These are phyloP conservation scores for Alectoris magna DNA, from an alignment of 2,797 vertebrate genomes.

Conservation along the genomic window DNA sequence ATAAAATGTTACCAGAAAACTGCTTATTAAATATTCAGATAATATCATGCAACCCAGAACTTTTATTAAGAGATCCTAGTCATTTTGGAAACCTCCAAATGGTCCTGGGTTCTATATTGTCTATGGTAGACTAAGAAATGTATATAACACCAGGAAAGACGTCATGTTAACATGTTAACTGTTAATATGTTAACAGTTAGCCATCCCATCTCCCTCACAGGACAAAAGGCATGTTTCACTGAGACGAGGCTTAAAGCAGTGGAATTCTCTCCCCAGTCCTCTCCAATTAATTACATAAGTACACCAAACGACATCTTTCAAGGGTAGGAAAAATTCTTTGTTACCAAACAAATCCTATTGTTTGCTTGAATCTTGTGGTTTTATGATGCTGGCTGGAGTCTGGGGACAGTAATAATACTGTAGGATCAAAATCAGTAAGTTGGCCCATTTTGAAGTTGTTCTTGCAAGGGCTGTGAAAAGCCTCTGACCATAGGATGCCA, in stretches of 20 bases:
- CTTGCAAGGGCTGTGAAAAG: background rate
- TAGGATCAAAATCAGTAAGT: background rate
- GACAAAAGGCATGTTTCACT: background rate
- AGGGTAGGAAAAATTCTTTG: background rate
- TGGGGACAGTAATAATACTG: background rate
- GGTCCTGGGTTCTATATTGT: background rate
- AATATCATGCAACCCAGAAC: background rate
- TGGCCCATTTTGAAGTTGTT: background rate
- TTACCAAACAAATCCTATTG: conserved; percentile 15
- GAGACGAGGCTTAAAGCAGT: background rate
- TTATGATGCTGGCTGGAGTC: background rate
- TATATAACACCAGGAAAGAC: background rate
- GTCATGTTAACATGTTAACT: fast-evolving
- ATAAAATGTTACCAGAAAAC: background rate
- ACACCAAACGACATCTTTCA: conserved; percentile 5
- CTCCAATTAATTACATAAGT: background rate
- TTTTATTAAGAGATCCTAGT: background rate
- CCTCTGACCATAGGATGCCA: background rate
- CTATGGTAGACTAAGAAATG: background rate
- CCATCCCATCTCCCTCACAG: background rate
- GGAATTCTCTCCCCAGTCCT: background rate
- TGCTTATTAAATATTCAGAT: background rate
- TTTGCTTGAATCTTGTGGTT: conserved; percentile 38
- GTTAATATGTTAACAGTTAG: no score
- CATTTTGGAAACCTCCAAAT: background rate